Evolutionary conservation across 2,888 invertebrate species (phyloP).

Genomic region (Archaeoteleia sp.): DNA sequence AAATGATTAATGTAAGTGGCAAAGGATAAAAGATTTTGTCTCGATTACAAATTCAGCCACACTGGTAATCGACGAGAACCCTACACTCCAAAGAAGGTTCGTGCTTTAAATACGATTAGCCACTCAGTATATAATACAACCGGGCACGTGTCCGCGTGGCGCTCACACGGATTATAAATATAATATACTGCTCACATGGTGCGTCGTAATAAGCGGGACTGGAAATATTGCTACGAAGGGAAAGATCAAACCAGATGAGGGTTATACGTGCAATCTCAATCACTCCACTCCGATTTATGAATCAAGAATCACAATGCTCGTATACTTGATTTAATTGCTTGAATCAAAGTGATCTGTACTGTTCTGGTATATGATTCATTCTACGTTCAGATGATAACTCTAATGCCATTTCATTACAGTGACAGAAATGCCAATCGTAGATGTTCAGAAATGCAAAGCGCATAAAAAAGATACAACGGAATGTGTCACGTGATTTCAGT

Average conservation of each 20-base stretch:
- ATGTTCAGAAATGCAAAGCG: too few relatives aligned
- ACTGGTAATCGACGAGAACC: slow-evolving; percentile 58
- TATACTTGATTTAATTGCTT: slow-evolving; percentile 48
- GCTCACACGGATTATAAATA: slow-evolving; percentile 73
- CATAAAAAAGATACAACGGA: slow-evolving; percentile 13
- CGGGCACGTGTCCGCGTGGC: slow-evolving; percentile 71
- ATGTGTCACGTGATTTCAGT: slow-evolving; percentile 44
- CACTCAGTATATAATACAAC: slow-evolving; percentile 57
- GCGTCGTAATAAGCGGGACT: slow-evolving; percentile 53
- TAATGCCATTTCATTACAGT: too few relatives aligned
- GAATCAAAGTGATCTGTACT: slow-evolving; percentile 40
- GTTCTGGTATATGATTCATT: slow-evolving; percentile 19
- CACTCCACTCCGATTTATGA: slow-evolving; percentile 48
- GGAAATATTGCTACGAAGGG: slow-evolving; percentile 37
- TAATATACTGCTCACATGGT: slow-evolving; percentile 64
- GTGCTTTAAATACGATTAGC: slow-evolving; percentile 70
- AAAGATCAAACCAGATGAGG: slow-evolving; percentile 47
- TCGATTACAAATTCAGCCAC: slow-evolving; percentile 65
- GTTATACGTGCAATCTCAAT: slow-evolving; percentile 46
- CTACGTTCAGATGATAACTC: too few relatives aligned
- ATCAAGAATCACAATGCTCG: slow-evolving; percentile 46
- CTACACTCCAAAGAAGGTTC: slow-evolving; percentile 34
- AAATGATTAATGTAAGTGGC: too few relatives aligned
- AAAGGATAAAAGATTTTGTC: slow-evolving; percentile 60
- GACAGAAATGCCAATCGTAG: too few relatives aligned